These are phyloP conservation scores for Pungitius pungitius DNA, from an alignment of 2,113 vertebrate species.

Conservation along the genomic window DNA sequence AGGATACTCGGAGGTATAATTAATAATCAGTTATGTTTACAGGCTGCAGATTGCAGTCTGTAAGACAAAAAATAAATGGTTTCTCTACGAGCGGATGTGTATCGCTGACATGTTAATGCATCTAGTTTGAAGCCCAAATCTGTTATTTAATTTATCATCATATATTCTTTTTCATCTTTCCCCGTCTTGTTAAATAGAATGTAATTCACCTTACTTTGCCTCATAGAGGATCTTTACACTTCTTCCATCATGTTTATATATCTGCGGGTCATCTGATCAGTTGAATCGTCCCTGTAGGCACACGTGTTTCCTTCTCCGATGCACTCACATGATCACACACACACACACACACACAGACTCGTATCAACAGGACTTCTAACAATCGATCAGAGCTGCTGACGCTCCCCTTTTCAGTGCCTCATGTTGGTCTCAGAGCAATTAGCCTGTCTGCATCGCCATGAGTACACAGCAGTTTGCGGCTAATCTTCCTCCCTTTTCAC, in stretches of 20 bases:
- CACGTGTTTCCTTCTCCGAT: background rate
- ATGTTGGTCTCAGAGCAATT: conserved; percentile 75
- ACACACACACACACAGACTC: conserved; percentile 9
- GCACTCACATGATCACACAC: background rate
- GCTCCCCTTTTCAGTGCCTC: conserved; percentile 53
- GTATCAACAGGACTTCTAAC: conserved; percentile 45
- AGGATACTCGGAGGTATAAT: background rate
- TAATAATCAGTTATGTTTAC: background rate
- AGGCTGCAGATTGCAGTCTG: background rate
- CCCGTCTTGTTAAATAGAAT: background rate
- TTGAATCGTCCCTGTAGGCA: conserved; percentile 2
- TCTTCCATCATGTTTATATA: background rate
- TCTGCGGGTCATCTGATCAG: conserved; percentile 11
- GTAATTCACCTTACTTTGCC: background rate
- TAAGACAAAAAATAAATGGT: background rate
- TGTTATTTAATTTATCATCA: background rate
- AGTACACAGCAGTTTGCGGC: conserved; percentile 59
- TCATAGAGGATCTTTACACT: background rate
- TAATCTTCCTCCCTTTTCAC: conserved; percentile 63
- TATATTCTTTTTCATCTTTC: background rate
- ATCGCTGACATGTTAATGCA: background rate
- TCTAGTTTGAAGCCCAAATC: background rate
- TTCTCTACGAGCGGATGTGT: background rate
- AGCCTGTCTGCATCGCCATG: conserved; percentile 68
- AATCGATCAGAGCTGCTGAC: conserved; percentile 63